Evolutionary conservation across 2,888 invertebrate species (phyloP), one percentile per base, ranked within the genome.

Genomic region (Zeuzera pyrina): DNA sequence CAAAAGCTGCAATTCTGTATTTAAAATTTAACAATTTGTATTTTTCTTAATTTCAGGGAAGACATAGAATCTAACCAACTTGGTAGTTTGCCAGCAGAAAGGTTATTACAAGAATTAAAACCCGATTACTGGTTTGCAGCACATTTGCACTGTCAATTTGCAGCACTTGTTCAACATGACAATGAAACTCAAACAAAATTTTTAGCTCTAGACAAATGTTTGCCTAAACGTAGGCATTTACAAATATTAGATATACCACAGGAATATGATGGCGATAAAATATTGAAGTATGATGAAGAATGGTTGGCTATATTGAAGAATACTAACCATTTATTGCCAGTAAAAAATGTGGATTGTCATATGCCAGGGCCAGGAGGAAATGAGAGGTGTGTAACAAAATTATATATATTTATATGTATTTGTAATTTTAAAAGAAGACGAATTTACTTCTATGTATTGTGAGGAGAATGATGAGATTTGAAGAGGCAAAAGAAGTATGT

Each of bases 41-140:
- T 43, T 29, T 34, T 41, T 31, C 38, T 41, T n/a, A n/a, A n/a
- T 85, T 85, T 47, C 61, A 91, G 90, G 44, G 88, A 91, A 15
- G 98, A 99, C 50, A 89, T 98, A 41, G 89, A 92, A 39, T 84
- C 84, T 3, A 90, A 92, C 39, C 81, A 85, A 42, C 79, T 99
- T n/a, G 99, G 99, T 8, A 97, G 94, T 73, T 89, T 90, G 23
- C 92, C 95, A 3, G 88, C 90, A 31, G 90, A 91, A 71, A 93
- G 95, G 41, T 71, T 99, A 16, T 72, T 99, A n/a, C 81, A 89
- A 34, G 67, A 84, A 21, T 65, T 98, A 32, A 89, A 93, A 61
- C 99, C 99, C 5, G 81, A 85, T 0, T 94, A 93, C 73, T 99
- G 98, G 98, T 99, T 99, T 79, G 85, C 97, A 5, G 99, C 97